These are phyloP conservation scores for Maconellicoccus hirsutus DNA, from an alignment of 1,140 invertebrate genomes.

Conservation along the genomic window DNA sequence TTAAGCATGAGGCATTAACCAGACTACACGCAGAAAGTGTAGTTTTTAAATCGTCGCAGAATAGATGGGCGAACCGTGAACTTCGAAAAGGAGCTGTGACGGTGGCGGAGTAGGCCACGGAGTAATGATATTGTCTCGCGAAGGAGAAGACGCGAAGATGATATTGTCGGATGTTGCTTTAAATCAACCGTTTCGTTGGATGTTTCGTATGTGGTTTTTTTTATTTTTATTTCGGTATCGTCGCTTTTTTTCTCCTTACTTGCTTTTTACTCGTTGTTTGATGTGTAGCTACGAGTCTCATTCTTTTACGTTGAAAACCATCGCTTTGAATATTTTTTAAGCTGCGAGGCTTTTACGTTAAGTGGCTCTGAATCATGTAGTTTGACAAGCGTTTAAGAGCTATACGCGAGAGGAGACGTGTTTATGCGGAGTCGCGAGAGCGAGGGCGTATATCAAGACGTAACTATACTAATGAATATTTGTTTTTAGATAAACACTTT, in stretches of 20 bases:
- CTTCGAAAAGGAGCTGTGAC: too few species aligned
- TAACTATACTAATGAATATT: neutral
- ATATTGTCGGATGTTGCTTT: slow-evolving; percentile 2
- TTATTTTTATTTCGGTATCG: too few species aligned
- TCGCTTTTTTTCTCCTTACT: too few species aligned
- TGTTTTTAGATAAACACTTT: neutral
- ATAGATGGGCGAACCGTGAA: too few species aligned
- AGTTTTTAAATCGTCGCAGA: neutral
- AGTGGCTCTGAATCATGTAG: neutral
- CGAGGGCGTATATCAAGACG: too few species aligned
- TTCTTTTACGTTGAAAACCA: neutral
- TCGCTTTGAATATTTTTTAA: slow-evolving; percentile 6
- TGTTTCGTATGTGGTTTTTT: neutral
- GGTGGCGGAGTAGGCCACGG: too few species aligned
- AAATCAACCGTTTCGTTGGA: neutral
- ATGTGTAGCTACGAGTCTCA: neutral
- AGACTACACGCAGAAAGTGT: neutral
- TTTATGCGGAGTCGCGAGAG: too few species aligned
- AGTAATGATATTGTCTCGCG: neutral
- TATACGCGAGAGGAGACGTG: too few species aligned
- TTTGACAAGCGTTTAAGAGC: neutral
- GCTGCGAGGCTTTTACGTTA: neutral
- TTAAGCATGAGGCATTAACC: slow-evolving; percentile 8
- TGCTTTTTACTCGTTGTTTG: neutral
- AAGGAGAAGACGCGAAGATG: neutral